phyloP scores from a whole-genome alignment of 2,797 vertebrate genomes.

The Bradypodion ventrale region DNA sequence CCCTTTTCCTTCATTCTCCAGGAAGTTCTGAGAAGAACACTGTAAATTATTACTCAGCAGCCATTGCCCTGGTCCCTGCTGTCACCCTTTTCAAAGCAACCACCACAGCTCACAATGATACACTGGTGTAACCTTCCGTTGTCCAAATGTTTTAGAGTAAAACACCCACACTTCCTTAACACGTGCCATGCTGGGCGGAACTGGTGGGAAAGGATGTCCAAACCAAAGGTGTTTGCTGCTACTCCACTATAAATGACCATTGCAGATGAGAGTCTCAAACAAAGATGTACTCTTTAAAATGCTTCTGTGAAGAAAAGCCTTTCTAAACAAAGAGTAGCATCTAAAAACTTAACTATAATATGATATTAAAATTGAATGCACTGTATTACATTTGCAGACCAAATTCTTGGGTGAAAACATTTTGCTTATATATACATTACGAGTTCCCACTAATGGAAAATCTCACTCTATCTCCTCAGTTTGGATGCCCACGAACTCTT shows the following conservation, averaged over 20 bases:
- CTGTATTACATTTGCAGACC: neutral
- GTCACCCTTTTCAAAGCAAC: neutral
- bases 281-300: conserved; percentile 15
- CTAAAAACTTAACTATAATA: neutral
- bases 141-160: neutral
- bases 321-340: neutral
- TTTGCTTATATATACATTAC: conserved; percentile 25
- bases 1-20: neutral
- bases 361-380: neutral
- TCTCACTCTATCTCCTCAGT: conserved; percentile 26
- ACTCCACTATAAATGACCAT: neutral
- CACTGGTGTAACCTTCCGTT: neutral
- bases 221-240: neutral
- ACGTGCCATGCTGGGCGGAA: neutral
- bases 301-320: neutral
- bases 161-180: neutral
- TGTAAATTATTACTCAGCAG: neutral
- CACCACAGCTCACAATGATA: neutral
- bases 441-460: conserved; percentile 22
- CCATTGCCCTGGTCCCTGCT: neutral
- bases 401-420: neutral
- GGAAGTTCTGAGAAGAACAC: neutral
- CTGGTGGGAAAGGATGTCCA: neutral
- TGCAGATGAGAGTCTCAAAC: conserved; percentile 27
- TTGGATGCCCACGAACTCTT: conserved; percentile 27